Evolutionary conservation across 2,888 invertebrate species (phyloP).

Genomic region (Mythimna albipuncta): DNA sequence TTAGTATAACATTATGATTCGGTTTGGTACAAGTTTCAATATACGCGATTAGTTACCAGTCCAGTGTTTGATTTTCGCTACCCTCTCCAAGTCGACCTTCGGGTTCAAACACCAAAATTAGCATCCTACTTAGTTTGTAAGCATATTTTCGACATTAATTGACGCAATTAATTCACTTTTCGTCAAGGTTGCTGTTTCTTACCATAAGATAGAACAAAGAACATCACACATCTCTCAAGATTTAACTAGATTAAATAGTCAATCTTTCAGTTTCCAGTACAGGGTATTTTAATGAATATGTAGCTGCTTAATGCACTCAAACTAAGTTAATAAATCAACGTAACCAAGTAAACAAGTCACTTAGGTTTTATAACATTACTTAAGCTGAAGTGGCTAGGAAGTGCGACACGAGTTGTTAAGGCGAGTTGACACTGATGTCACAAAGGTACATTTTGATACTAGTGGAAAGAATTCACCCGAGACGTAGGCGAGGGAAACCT

Average conservation of each 20-base stretch:
- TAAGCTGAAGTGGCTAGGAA: conserved; percentile 44
- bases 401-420: conserved; percentile 39
- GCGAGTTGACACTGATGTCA: conserved; percentile 19
- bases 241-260: neutral
- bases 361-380: conserved; percentile 60
- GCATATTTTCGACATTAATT: no score
- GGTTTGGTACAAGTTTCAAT: no score
- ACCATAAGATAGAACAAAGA: neutral
- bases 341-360: conserved; percentile 55
- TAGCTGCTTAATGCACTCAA: conserved; percentile 19
- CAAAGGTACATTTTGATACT: conserved; percentile 12
- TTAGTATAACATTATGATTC: no score
- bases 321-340: conserved; percentile 23
- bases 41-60: no score
- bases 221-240: neutral
- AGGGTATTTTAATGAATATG: conserved; percentile 34
- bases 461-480: neutral
- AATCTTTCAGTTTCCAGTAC: conserved; percentile 22
- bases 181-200: neutral
- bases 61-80: no score
- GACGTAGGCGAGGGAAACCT: no score
- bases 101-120: no score
- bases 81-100: no score
- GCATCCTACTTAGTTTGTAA: no score
- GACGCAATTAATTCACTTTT: no score